These are phyloP conservation scores for Petrophora chlorosata DNA, from an alignment of 2,888 invertebrate genomes.

Conservation along the genomic window DNA sequence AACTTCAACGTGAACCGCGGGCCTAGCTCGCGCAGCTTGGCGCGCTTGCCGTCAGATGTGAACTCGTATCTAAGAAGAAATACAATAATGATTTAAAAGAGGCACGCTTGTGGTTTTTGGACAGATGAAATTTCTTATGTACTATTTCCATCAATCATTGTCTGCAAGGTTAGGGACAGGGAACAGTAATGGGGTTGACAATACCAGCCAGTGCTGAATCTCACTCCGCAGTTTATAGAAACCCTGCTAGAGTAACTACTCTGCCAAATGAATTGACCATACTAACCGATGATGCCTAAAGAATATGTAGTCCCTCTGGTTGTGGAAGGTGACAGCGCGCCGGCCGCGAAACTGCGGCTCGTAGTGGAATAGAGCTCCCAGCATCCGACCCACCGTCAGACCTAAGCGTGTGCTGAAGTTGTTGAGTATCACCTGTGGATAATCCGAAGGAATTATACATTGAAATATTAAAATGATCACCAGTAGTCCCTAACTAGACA, in stretches of 20 bases:
- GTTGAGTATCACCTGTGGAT: conserved; percentile 90
- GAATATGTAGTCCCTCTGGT: conserved; percentile 99
- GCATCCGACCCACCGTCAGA: conserved; percentile 94
- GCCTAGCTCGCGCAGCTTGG: conserved; percentile 95
- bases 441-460: too few species aligned
- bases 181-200: too few species aligned
- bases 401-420: conserved; percentile 98
- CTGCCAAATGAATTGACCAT: background rate
- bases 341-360: conserved; percentile 97
- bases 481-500: too few species aligned
- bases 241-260: too few species aligned
- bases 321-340: conserved; percentile 98
- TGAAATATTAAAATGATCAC: background rate
- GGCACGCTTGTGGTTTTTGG: too few species aligned
- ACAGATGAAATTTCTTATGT: too few species aligned
- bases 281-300: conserved; percentile 96
- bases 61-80: conserved; percentile 90
- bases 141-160: too few species aligned
- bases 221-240: too few species aligned
- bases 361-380: conserved; percentile 97
- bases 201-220: too few species aligned
- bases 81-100: background rate
- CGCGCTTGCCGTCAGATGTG: conserved; percentile 89
- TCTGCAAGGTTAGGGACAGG: too few species aligned
- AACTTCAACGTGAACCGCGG: conserved; percentile 98